phyloP scores from a whole-genome alignment of 1,140 invertebrate species.

The Drosophila nigromelanica region DNA sequence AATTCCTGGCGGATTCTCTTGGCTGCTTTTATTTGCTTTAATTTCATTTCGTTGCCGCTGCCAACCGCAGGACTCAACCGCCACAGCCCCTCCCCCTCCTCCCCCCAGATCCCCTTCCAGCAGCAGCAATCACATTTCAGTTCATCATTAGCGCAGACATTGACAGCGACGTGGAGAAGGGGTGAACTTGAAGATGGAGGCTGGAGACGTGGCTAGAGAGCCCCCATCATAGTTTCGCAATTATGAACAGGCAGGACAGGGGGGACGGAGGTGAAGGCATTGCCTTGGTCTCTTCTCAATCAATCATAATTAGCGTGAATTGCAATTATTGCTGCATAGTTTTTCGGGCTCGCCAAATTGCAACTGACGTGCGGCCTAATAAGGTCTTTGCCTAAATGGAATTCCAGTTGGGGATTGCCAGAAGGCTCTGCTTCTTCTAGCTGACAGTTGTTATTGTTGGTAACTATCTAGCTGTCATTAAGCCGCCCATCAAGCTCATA shows the following conservation, averaged over 20 bases:
- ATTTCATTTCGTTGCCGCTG: constrained; percentile 67
- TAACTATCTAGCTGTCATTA: no score
- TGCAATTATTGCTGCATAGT: constrained; percentile 80
- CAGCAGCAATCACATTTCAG: constrained; percentile 64
- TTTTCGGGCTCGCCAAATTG: constrained; percentile 44
- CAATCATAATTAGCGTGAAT: constrained; percentile 81
- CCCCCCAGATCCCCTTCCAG: not conserved
- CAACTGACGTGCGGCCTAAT: constrained; percentile 63
- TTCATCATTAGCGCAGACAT: constrained; percentile 78
- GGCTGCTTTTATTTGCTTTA: constrained; percentile 48
- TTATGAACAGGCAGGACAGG: not conserved
- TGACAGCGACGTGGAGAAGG: constrained; percentile 53
- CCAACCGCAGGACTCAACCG: constrained; percentile 36
- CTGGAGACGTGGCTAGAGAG: not conserved
- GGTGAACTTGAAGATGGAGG: not conserved
- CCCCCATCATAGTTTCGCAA: constrained; percentile 16
- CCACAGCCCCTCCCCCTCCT: not conserved
- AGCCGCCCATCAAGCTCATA: no score
- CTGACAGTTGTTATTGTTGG: not conserved
- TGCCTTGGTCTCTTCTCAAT: constrained; percentile 56
- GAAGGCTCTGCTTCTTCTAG: not conserved
- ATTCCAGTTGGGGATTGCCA: not conserved
- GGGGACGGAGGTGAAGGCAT: not conserved
- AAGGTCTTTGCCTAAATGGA: constrained; percentile 1
- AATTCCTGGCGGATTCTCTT: constrained; percentile 54